Evolutionary conservation across 2,888 invertebrate species (phyloP).

Genomic region (Merodon equestris): DNA sequence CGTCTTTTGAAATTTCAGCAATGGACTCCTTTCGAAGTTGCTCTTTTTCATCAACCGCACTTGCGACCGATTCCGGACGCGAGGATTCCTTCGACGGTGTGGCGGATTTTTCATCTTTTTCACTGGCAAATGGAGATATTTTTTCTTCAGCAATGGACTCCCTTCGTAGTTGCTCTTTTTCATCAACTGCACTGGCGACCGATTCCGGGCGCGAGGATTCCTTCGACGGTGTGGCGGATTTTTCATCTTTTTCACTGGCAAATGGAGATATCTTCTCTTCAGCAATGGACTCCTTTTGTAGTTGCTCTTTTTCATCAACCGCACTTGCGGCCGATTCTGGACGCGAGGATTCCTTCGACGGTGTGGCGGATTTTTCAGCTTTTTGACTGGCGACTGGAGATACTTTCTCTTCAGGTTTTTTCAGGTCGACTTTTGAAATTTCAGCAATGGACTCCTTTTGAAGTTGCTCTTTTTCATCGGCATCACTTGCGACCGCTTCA

Average conservation of each 20-base stretch:
- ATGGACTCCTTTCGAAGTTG: conserved; percentile 30
- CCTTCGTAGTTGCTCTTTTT: conserved; percentile 28
- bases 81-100: conserved; percentile 60
- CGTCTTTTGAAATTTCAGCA: conserved; percentile 32
- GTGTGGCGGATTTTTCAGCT: conserved; percentile 25
- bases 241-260: conserved; percentile 60
- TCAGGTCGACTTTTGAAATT: background rate
- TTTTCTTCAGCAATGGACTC: conserved; percentile 39
- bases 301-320: background rate
- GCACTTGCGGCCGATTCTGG: conserved; percentile 64
- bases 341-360: conserved; percentile 71
- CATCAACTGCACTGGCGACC: conserved; percentile 52
- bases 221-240: conserved; percentile 40
- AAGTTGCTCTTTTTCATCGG: conserved; percentile 20
- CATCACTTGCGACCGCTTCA: conserved; percentile 34
- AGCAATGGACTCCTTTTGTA: background rate
- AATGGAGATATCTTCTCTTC: conserved; percentile 32
- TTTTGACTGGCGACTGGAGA: background rate
- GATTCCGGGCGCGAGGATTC: conserved; percentile 74
- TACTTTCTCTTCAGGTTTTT: background rate
- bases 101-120: conserved; percentile 41
- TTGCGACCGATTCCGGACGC: conserved; percentile 54
- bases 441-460: background rate
- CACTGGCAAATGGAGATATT: background rate
- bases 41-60: conserved; percentile 11